Evolutionary conservation across 2,888 invertebrate genomes (phyloP).

Genomic region (Balanococcus diminutus): DNA sequence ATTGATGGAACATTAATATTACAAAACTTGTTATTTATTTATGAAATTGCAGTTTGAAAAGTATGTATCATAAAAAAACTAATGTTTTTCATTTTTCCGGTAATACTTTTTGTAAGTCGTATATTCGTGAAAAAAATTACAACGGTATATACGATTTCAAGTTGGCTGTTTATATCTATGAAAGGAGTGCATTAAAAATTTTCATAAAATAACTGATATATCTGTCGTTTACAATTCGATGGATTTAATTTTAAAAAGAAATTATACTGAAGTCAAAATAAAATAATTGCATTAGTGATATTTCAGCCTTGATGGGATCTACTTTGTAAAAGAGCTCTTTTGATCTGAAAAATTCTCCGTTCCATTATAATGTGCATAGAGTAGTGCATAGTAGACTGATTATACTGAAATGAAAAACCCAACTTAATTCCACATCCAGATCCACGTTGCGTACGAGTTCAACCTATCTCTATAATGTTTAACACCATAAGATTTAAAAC

Average conservation of each 20-base stretch:
- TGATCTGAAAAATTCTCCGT: slow-evolving; percentile 13
- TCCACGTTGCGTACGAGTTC: not conserved
- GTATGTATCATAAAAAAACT: slow-evolving; percentile 29
- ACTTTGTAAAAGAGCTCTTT: slow-evolving; percentile 28
- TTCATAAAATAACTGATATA: slow-evolving; percentile 32
- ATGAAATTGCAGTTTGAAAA: slow-evolving; percentile 35
- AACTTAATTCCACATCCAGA: not conserved
- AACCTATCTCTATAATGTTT: not conserved
- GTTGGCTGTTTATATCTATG: slow-evolving; percentile 16
- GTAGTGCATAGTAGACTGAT: not conserved
- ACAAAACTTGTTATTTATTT: slow-evolving; percentile 35
- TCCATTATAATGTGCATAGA: not conserved
- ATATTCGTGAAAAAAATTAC: slow-evolving; percentile 29
- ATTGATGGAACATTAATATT: slow-evolving; percentile 27
- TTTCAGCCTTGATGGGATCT: not conserved
- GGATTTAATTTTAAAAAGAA: slow-evolving; percentile 28
- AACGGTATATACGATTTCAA: not conserved
- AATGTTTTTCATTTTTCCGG: slow-evolving; percentile 39
- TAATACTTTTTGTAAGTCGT: slow-evolving; percentile 32
- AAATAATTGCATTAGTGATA: slow-evolving; percentile 30
- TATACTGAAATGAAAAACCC: slow-evolving; percentile 21
- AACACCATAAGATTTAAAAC: not conserved
- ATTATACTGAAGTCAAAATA: slow-evolving; percentile 20
- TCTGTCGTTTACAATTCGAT: slow-evolving; percentile 28
- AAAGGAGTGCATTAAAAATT: slow-evolving; percentile 35